phyloP scores from a whole-genome alignment of 2,888 invertebrate species.

The Eupithecia exiguata region DNA sequence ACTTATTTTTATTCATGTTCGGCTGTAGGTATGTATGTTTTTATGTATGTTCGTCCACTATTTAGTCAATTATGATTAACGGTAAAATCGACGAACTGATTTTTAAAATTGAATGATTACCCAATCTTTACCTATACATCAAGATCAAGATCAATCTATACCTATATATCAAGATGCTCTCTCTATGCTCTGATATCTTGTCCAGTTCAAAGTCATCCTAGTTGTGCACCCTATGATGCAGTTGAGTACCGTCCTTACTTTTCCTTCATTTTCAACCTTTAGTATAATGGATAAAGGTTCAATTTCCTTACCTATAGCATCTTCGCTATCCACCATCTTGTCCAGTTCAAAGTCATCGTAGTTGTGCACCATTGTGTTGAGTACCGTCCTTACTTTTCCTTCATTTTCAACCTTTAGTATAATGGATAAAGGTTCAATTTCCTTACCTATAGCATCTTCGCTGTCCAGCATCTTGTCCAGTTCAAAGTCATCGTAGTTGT shows the following conservation, averaged over 20 bases:
- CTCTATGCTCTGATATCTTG: too few relatives aligned
- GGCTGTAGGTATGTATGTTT: too few relatives aligned
- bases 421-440: neutral
- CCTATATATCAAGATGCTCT: too few relatives aligned
- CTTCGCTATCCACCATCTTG: too few relatives aligned
- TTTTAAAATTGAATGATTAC: too few relatives aligned
- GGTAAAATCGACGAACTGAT: too few relatives aligned
- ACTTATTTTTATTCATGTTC: too few relatives aligned
- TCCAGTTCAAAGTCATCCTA: constrained; percentile 90
- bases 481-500: constrained; percentile 90
- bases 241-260: constrained; percentile 90
- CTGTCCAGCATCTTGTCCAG: constrained; percentile 90
- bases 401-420: constrained; percentile 69
- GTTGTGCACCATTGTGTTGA: constrained; percentile 91
- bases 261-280: constrained; percentile 84
- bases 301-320: too few relatives aligned
- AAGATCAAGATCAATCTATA: too few relatives aligned
- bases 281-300: neutral
- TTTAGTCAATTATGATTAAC: too few relatives aligned
- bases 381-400: constrained; percentile 90
- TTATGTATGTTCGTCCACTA: too few relatives aligned
- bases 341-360: constrained; percentile 90
- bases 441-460: constrained; percentile 90
- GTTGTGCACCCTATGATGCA: constrained; percentile 91
- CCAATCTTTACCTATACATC: too few relatives aligned